Evolutionary conservation across 64 coral and sea anemone genomes (phyloP).

Genomic region (Pachyseris speciosa): DNA sequence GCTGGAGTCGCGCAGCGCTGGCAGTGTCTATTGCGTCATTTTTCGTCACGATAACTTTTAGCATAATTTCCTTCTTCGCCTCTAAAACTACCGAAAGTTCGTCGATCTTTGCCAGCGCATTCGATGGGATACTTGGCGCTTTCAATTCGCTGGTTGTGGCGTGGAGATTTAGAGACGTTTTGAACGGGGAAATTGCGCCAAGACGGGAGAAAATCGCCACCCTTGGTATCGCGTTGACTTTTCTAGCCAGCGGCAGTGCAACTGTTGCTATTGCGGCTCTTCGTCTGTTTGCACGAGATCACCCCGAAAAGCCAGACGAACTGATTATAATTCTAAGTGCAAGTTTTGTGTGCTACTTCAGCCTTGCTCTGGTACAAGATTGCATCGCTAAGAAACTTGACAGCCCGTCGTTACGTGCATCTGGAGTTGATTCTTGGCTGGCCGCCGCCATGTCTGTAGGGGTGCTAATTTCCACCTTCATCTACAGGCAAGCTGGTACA

Average conservation of each 20-base stretch:
- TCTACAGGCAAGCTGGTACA: slow-evolving; percentile 58
- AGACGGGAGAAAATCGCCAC: slow-evolving; percentile 67
- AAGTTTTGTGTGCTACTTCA: slow-evolving; percentile 68
- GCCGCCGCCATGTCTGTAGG: slow-evolving; percentile 75
- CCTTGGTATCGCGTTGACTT: slow-evolving; percentile 61
- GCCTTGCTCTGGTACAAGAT: slow-evolving; percentile 54
- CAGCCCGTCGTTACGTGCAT: slow-evolving; percentile 67
- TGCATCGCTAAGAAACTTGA: slow-evolving; percentile 73
- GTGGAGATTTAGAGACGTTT: slow-evolving; percentile 81
- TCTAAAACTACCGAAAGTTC: slow-evolving; percentile 75
- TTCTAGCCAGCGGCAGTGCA: slow-evolving; percentile 63
- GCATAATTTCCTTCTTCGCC: slow-evolving; percentile 68
- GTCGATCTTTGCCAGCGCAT: slow-evolving; percentile 89
- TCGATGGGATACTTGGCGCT: slow-evolving; percentile 76
- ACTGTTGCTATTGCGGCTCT: slow-evolving; percentile 56
- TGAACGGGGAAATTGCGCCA: slow-evolving; percentile 62
- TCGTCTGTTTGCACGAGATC: slow-evolving; percentile 39
- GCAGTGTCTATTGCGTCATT: slow-evolving; percentile 53
- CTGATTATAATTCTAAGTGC: slow-evolving; percentile 68
- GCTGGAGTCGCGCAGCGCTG: slow-evolving; percentile 72
- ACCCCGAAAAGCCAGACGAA: slow-evolving; percentile 67
- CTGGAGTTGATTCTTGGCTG: slow-evolving; percentile 63
- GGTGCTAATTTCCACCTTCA: slow-evolving; percentile 65
- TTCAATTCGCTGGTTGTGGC: slow-evolving; percentile 77
- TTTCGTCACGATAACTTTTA: slow-evolving; percentile 49